Evolutionary conservation across 2,888 invertebrate species (phyloP), one percentile per base, ranked within the genome.

Genomic region (Epicampocera succincta): DNA sequence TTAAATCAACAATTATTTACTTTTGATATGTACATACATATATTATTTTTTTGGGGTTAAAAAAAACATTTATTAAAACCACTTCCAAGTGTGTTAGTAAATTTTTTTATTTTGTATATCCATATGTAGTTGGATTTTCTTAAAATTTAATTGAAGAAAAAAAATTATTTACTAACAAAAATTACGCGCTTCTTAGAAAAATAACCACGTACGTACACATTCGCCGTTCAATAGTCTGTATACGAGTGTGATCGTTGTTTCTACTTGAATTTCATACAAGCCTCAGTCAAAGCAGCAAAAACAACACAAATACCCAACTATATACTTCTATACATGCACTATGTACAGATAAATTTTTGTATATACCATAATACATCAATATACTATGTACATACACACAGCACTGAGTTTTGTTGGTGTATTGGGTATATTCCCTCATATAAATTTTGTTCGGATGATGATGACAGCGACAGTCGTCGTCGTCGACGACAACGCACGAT

Each of bases 221-320:
- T 78, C 54, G 75, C 82, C 71, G 82, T 78, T 61, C 74, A 78
- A 82, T 75, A 71, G 73, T 71, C 78, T 69, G 74, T 87, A 88
- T 89, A 87, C 89, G 90, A 90, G 89, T 90, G 90, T 89, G 90
- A 90, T 90, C 90, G 89, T 87, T 87, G 88, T 88, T 87, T 87
- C 87, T 61, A 65, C 82, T 78, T 54, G 66, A 80, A 82, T 71
- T 82, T 82, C 74, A 82, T 78, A 82, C 66, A 78, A 78, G 82
- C 82, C 82, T 72, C 81, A 77, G 80, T 68, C 66, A 81, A 21
- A 56, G 38, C 61, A 77, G 15, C 33, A 77, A 77, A 60, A 76
- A 19, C 65, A 46, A 69, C 60, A 63, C 15, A 42, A 87, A 87
- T 86, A 85, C 84, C 88, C 68, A 80, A 33, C 42, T 65, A 52